These are phyloP conservation scores for Syrphus vitripennis DNA, from an alignment of 2,888 invertebrate species.

Conservation along the genomic window DNA sequence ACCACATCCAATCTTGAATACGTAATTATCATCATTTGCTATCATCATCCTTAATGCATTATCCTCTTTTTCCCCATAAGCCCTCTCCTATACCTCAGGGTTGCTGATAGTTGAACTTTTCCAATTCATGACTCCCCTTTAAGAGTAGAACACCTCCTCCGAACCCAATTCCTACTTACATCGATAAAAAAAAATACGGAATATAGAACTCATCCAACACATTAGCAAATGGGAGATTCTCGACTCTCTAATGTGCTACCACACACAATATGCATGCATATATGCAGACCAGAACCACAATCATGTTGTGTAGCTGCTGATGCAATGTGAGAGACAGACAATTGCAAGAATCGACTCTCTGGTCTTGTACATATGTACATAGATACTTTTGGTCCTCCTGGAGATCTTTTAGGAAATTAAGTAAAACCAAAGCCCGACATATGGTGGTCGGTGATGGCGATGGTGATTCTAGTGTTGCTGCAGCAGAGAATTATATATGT, in stretches of 20 bases:
- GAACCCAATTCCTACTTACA: neutral
- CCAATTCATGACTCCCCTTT: conserved; percentile 49
- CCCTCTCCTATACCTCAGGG: neutral
- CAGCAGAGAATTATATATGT: neutral
- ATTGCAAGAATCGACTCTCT: conserved; percentile 21
- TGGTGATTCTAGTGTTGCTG: neutral
- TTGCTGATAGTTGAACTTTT: conserved; percentile 45
- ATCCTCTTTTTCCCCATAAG: conserved; percentile 4
- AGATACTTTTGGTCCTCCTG: neutral
- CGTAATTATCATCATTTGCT: conserved; percentile 71
- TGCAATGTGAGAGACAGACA: conserved; percentile 37
- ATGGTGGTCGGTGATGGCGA: conserved; percentile 30
- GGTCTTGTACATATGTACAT: neutral
- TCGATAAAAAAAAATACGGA: neutral
- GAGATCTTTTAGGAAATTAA: conserved; percentile 65
- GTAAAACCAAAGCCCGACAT: conserved; percentile 60
- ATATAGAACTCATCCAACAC: conserved; percentile 38
- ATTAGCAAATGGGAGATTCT: conserved; percentile 24
- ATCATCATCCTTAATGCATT: conserved; percentile 68
- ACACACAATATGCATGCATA: neutral
- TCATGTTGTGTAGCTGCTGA: neutral
- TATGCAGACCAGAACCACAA: conserved; percentile 7
- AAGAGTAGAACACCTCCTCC: neutral
- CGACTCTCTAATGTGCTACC: neutral
- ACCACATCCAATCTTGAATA: conserved; percentile 66